phyloP scores from a whole-genome alignment of 2,888 invertebrate genomes.

The Pedicia rivosa region DNA sequence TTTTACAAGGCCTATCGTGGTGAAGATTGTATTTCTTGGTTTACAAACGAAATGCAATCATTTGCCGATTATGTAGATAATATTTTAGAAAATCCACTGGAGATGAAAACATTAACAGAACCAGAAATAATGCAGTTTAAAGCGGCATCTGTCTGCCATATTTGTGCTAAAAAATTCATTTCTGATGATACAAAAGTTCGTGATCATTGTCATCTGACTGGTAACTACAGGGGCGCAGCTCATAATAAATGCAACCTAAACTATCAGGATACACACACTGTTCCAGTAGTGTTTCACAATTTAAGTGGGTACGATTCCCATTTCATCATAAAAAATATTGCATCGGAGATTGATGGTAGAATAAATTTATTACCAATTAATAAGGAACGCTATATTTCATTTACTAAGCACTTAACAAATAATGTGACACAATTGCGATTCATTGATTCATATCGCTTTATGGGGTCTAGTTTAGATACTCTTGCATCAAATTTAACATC shows the following conservation, averaged over 20 bases:
- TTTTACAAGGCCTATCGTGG: slow-evolving; percentile 7
- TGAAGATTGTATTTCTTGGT: slow-evolving; percentile 6
- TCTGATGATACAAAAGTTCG: slow-evolving; percentile 7
- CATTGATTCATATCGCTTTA: slow-evolving; percentile 9
- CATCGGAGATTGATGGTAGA: neutral
- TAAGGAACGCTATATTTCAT: slow-evolving; percentile 9
- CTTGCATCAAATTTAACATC: slow-evolving; percentile 1
- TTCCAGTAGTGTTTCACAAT: neutral
- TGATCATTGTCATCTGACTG: slow-evolving; percentile 12
- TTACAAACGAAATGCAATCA: neutral
- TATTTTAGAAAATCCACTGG: neutral
- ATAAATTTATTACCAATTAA: slow-evolving; percentile 8
- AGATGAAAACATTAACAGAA: neutral
- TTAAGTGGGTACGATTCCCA: slow-evolving; percentile 10
- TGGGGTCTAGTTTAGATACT: slow-evolving; percentile 6
- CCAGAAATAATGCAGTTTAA: neutral
- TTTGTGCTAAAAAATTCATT: slow-evolving; percentile 8
- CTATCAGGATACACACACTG: neutral
- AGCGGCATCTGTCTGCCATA: slow-evolving; percentile 9
- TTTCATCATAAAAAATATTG: slow-evolving; percentile 1
- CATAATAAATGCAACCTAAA: neutral
- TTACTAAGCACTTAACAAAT: slow-evolving; percentile 7
- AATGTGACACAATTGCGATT: slow-evolving; percentile 6
- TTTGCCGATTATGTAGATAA: slow-evolving; percentile 1
- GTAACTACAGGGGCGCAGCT: slow-evolving; percentile 8